phyloP scores from a whole-genome alignment of 2,113 vertebrate genomes.

The Bujurquina vittata region DNA sequence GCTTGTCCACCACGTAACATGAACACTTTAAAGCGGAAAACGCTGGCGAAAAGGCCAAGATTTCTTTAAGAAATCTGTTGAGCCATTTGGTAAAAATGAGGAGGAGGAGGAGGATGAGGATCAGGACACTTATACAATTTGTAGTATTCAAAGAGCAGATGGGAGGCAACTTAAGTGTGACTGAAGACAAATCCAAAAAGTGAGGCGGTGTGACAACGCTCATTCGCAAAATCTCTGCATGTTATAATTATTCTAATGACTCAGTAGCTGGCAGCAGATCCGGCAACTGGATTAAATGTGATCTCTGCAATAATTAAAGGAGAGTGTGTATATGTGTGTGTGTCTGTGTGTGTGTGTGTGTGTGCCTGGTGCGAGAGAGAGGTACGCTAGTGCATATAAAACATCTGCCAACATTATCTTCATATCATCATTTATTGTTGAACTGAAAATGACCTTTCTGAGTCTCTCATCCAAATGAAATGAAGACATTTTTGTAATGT shows the following conservation, averaged over 20 bases:
- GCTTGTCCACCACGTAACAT: not conserved
- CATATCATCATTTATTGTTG: conserved; percentile 3
- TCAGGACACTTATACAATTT: conserved; percentile 46
- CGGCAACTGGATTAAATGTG: conserved; percentile 38
- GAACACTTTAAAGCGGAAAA: conserved; percentile 21
- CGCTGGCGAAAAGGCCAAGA: conserved; percentile 33
- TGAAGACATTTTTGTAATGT: not conserved
- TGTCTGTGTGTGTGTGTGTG: not conserved
- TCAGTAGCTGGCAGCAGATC: conserved; percentile 34
- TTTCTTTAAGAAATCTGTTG: conserved; percentile 45
- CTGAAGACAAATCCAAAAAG: conserved; percentile 50
- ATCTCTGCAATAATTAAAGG: conserved; percentile 29
- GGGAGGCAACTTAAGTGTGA: conserved; percentile 57
- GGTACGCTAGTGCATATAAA: conserved; percentile 4
- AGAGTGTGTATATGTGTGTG: not conserved
- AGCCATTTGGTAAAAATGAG: conserved; percentile 34
- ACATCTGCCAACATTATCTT: not conserved
- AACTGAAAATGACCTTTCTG: not conserved
- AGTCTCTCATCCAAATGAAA: not conserved
- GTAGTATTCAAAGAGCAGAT: conserved; percentile 60
- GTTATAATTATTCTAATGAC: conserved; percentile 61
- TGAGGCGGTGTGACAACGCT: conserved; percentile 47
- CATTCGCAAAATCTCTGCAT: conserved; percentile 48
- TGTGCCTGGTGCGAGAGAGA: not conserved
- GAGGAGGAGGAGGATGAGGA: conserved; percentile 37